These are phyloP conservation scores for Glaucidium brasilianum DNA, from an alignment of 2,113 vertebrate species.

Conservation along the genomic window DNA sequence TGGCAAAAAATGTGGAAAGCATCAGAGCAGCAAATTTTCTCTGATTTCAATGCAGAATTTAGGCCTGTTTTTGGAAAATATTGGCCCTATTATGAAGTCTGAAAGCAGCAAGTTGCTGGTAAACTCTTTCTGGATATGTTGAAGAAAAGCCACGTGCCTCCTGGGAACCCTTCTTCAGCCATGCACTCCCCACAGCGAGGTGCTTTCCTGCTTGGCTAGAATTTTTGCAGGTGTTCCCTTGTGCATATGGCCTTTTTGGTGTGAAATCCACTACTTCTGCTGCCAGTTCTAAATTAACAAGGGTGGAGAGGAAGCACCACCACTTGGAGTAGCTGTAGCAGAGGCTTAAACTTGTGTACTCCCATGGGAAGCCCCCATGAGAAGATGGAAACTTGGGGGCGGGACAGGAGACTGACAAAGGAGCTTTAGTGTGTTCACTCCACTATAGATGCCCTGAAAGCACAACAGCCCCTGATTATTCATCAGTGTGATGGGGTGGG, in stretches of 20 bases:
- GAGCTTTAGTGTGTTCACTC: background rate
- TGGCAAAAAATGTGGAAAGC: background rate
- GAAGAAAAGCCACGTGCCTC: background rate
- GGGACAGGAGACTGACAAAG: background rate
- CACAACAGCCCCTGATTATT: background rate
- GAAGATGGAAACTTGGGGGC: background rate
- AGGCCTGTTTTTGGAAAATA: background rate
- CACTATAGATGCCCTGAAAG: background rate
- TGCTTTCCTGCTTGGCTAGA: background rate
- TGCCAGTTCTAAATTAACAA: background rate
- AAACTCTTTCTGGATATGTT: background rate
- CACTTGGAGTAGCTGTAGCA: background rate
- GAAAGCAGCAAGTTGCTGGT: background rate
- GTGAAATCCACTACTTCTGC: background rate
- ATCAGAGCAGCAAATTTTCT: background rate
- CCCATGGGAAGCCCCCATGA: fast-evolving
- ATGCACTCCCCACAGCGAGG: background rate
- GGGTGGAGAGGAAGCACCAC: background rate
- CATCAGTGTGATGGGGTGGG: background rate
- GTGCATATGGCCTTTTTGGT: background rate
- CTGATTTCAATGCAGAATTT: background rate
- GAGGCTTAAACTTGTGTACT: background rate
- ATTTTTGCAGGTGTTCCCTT: background rate
- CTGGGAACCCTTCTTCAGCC: background rate
- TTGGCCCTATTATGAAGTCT: background rate